These are phyloP conservation scores for Hirtodrosophila trivittata DNA, from an alignment of 2,888 invertebrate species.

Conservation along the genomic window DNA sequence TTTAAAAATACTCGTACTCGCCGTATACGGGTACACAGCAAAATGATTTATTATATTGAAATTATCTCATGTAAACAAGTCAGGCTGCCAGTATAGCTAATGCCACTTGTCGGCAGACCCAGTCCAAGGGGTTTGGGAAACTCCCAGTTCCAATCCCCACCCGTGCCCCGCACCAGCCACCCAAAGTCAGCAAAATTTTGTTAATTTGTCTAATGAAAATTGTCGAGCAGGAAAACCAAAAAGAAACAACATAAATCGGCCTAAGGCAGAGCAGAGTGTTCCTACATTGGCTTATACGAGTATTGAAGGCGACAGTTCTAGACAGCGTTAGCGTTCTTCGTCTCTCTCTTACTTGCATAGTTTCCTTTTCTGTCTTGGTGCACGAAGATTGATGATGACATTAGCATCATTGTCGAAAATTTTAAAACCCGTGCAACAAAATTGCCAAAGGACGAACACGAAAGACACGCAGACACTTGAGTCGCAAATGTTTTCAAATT, in stretches of 20 bases:
- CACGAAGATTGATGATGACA: constrained; percentile 83
- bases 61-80: constrained; percentile 83
- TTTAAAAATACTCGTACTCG: constrained; percentile 32
- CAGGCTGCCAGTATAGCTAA: constrained; percentile 77
- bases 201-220: constrained; percentile 81
- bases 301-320: constrained; percentile 63
- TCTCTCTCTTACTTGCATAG: constrained; percentile 3
- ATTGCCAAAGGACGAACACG: constrained; percentile 58
- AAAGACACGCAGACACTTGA: constrained; percentile 33
- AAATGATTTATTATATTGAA: constrained; percentile 80
- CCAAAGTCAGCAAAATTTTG: constrained; percentile 62
- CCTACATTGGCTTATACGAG: constrained; percentile 30
- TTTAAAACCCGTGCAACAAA: constrained; percentile 56
- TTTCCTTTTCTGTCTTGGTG: constrained; percentile 28
- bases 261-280: constrained; percentile 41
- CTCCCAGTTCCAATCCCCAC: constrained; percentile 1
- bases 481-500: constrained; percentile 76
- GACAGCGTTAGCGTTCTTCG: constrained; percentile 27
- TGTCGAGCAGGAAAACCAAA: constrained; percentile 30
- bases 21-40: constrained; percentile 16
- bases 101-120: constrained; percentile 70
- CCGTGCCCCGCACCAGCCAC: constrained; percentile 19
- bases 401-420: constrained; percentile 82
- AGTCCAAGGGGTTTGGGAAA: background rate
- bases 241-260: constrained; percentile 40